A percentile compares a stretch with the other conserved stretches of the same genome.
Evolutionary conservation across 2,888 invertebrate species (phyloP).

Genomic region (Drosophila formosana): DNA sequence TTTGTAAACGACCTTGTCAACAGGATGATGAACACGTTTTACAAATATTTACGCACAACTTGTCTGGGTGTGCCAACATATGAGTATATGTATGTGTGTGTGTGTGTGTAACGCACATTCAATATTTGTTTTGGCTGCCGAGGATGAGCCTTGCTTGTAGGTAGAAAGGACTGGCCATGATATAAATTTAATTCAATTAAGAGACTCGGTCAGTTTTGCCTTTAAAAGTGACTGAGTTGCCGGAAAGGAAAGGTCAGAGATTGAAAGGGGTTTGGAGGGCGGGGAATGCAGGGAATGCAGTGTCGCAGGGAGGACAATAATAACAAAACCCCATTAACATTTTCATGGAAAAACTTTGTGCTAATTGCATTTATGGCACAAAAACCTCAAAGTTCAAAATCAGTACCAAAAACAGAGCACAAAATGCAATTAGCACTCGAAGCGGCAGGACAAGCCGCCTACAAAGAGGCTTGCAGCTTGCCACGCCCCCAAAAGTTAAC

Average conservation of each 20-base stretch:
- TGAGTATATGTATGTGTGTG: constrained; percentile 14
- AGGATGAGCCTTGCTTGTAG: constrained; percentile 4
- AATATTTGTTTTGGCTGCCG: constrained; percentile 49
- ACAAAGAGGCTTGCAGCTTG: constrained; percentile 2
- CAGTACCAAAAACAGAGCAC: constrained; percentile 53
- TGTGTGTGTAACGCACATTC: constrained; percentile 27
- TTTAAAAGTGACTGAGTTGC: constrained; percentile 25
- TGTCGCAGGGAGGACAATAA: constrained; percentile 24
- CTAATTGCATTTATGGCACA: constrained; percentile 70
- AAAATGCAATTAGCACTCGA: constrained; percentile 73
- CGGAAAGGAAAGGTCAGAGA: neutral
- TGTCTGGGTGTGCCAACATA: constrained; percentile 18
- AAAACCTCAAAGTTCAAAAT: constrained; percentile 59
- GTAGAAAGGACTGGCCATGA: constrained; percentile 21
- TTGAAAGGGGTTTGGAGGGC: neutral
- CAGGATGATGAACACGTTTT: constrained; percentile 74
- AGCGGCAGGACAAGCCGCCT: constrained; percentile 31
- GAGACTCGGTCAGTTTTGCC: constrained; percentile 28
- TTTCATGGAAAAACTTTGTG: constrained; percentile 60
- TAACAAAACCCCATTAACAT: constrained; percentile 54
- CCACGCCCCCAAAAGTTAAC: constrained; percentile 40
- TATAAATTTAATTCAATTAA: constrained; percentile 64
- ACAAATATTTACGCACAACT: constrained; percentile 65
- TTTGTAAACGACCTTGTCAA: constrained; percentile 75
- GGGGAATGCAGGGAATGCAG: neutral